These are phyloP conservation scores for Hypena proboscidalis DNA, from an alignment of 2,888 invertebrate genomes.

Conservation along the genomic window DNA sequence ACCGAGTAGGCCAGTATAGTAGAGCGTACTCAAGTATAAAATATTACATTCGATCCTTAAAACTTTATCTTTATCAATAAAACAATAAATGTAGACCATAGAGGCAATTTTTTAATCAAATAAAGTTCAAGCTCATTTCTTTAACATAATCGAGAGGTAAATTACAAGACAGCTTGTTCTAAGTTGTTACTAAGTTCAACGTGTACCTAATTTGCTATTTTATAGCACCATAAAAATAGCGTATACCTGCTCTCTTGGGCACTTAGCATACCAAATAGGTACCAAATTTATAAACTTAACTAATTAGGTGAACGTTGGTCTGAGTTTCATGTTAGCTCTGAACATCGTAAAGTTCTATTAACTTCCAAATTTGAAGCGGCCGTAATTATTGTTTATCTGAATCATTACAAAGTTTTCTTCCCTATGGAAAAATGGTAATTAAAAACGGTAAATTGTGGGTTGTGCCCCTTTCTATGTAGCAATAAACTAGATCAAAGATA, in stretches of 20 bases:
- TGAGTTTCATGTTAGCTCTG: conserved; percentile 73
- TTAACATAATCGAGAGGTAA: neutral
- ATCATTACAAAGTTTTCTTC: conserved; percentile 53
- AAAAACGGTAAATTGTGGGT: conserved; percentile 45
- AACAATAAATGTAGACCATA: too few species aligned
- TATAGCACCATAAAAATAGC: conserved; percentile 52
- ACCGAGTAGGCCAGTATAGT: too few species aligned
- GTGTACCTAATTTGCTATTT: conserved; percentile 45
- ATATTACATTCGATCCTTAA: too few species aligned
- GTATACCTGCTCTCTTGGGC: conserved; percentile 54
- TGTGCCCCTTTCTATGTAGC: conserved; percentile 19
- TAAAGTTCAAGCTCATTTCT: too few species aligned
- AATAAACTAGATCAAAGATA: conserved; percentile 37
- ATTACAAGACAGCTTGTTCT: neutral
- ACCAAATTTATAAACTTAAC: conserved; percentile 80
- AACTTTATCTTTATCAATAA: too few species aligned
- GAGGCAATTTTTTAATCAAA: too few species aligned
- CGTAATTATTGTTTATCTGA: conserved; percentile 69
- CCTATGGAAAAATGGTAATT: conserved; percentile 49
- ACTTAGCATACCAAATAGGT: conserved; percentile 81
- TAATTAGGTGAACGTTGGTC: conserved; percentile 71
- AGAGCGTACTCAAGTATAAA: too few species aligned
- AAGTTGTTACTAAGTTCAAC: conserved; percentile 1
- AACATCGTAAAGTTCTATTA: conserved; percentile 67
- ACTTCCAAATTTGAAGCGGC: conserved; percentile 72